These are phyloP conservation scores for Ypsolopha sequella DNA, from an alignment of 2,888 invertebrate species.

Conservation along the genomic window DNA sequence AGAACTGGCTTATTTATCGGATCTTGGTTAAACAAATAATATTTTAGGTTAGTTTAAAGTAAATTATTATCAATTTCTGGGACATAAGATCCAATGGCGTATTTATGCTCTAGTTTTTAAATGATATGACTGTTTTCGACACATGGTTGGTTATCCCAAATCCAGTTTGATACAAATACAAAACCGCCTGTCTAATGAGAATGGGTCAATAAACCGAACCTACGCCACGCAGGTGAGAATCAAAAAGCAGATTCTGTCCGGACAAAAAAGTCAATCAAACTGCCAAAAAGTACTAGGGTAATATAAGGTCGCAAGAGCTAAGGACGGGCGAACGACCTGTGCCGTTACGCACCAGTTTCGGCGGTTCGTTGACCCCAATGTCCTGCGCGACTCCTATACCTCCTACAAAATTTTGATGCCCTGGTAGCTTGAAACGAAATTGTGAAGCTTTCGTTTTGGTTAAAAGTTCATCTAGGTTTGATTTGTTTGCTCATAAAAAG, in stretches of 20 bases:
- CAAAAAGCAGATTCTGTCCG: too few relatives aligned
- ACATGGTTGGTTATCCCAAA: background rate
- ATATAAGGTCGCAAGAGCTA: conserved; percentile 57
- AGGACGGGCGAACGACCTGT: conserved; percentile 51
- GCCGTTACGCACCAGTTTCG: conserved; percentile 63
- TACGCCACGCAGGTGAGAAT: background rate
- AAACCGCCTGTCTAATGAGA: background rate
- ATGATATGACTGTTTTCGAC: too few relatives aligned
- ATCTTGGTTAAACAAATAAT: too few relatives aligned
- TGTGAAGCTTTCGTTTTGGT: too few relatives aligned
- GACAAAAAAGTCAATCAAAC: background rate
- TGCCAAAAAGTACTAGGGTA: conserved; percentile 43
- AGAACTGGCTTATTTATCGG: too few relatives aligned
- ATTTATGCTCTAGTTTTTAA: too few relatives aligned
- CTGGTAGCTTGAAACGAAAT: conserved; percentile 25
- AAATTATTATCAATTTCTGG: too few relatives aligned
- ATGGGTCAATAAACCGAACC: background rate
- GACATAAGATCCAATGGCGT: too few relatives aligned
- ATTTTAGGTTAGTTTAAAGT: too few relatives aligned
- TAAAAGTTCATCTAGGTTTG: too few relatives aligned
- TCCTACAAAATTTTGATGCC: conserved; percentile 35
- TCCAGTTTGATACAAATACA: background rate
- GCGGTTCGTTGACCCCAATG: conserved; percentile 56
- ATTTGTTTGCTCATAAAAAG: too few relatives aligned
- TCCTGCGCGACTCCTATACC: conserved; percentile 39